Evolutionary conservation across 2,888 invertebrate genomes (phyloP).

Genomic region (Mythimna impura): DNA sequence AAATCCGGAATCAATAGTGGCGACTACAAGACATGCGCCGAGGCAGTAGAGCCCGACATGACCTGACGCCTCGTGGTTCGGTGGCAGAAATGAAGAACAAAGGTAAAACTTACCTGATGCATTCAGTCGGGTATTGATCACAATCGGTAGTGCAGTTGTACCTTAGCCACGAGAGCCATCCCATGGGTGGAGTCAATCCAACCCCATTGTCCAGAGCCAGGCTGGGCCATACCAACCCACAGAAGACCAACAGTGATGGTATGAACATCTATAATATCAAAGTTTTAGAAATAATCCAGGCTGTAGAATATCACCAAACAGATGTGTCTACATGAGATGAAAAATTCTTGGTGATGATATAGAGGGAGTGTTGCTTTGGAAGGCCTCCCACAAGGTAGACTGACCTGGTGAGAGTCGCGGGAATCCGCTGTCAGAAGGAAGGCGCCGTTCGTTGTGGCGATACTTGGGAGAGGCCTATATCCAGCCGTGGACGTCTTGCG

Average conservation of each 20-base stretch:
- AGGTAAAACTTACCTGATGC: conserved; percentile 89
- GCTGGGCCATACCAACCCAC: conserved; percentile 57
- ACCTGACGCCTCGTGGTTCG: too few relatives aligned
- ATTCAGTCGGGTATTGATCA: conserved; percentile 91
- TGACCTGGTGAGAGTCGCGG: too few relatives aligned
- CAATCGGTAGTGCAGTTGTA: conserved; percentile 92
- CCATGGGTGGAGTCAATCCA: conserved; percentile 93
- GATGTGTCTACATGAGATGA: neutral
- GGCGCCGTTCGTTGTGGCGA: too few relatives aligned
- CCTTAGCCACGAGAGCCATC: conserved; percentile 93
- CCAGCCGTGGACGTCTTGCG: too few relatives aligned
- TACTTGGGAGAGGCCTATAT: too few relatives aligned
- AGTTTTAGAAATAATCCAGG: neutral
- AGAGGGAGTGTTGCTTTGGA: neutral
- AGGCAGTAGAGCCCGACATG: too few relatives aligned
- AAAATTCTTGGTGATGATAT: neutral
- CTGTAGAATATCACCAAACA: neutral
- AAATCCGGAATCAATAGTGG: too few relatives aligned
- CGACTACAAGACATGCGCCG: too few relatives aligned
- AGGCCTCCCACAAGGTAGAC: too few relatives aligned
- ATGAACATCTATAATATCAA: conserved; percentile 23
- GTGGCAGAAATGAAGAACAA: too few relatives aligned
- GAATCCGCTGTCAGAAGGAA: too few relatives aligned
- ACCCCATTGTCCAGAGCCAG: conserved; percentile 91
- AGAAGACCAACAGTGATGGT: conserved; percentile 59